Percentiles rank a stretch among this genome's conserved stretches.
phyloP scores from a whole-genome alignment of 2,113 vertebrate genomes.

The Sphaerodactylus townsendi region DNA sequence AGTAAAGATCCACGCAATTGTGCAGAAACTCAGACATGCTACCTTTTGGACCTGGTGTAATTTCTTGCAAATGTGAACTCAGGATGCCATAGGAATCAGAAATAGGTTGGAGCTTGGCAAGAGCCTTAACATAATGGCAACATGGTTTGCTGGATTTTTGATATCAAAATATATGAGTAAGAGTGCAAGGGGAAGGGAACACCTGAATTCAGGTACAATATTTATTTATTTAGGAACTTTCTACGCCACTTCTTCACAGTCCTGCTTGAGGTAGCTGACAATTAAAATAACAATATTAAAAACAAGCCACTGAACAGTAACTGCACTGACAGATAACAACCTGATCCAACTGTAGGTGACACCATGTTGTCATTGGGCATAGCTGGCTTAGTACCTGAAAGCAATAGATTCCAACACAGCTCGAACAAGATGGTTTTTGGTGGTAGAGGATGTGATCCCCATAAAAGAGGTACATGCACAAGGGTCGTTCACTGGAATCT shows the following conservation, averaged over 20 bases:
- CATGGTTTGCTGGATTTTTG: no score
- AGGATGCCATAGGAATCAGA: not conserved
- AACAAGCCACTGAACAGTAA: not conserved
- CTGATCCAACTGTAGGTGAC: not conserved
- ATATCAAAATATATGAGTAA: no score
- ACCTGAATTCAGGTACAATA: not conserved
- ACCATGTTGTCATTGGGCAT: not conserved
- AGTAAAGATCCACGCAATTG: not conserved
- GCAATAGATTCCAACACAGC: constrained; percentile 93
- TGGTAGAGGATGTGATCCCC: constrained; percentile 92
- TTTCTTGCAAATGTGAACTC: not conserved
- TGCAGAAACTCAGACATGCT: not conserved
- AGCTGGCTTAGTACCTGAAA: constrained; percentile 81
- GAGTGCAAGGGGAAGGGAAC: not conserved
- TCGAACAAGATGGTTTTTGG: constrained; percentile 88
- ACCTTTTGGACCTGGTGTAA: not conserved
- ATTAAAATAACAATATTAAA: no score
- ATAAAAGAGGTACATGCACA: constrained; percentile 88
- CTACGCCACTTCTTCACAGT: no score
- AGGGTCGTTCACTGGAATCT: constrained; percentile 90
- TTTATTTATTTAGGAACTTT: no score
- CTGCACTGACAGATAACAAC: not conserved
- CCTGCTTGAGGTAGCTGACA: no score
- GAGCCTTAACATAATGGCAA: not conserved
- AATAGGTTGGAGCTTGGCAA: no score